Evolutionary conservation across 2,113 vertebrate genomes (phyloP).

Genomic region (Microtus oregoni): DNA sequence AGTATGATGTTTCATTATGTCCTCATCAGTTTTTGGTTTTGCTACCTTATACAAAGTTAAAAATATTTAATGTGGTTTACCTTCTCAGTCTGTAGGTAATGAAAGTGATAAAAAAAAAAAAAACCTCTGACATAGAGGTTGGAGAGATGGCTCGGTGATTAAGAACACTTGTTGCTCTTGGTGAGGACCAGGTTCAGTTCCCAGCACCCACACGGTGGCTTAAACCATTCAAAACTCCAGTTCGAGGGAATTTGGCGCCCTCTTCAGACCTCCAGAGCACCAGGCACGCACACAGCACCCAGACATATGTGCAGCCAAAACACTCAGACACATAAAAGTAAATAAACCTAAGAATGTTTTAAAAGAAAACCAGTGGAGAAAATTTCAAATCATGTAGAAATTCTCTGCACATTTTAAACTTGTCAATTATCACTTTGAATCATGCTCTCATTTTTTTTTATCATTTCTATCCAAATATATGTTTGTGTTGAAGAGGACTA

Average conservation of each 20-base stretch:
- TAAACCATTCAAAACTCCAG: not conserved
- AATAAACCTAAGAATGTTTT: not conserved
- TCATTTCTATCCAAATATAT: not conserved
- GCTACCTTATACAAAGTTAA: slow-evolving; percentile 13
- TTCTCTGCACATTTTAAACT: slow-evolving; percentile 25
- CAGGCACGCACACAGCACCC: not conserved
- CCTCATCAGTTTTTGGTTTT: slow-evolving; percentile 4
- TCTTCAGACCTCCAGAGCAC: not conserved
- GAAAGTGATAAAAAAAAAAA: not conserved
- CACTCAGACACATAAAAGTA: not conserved
- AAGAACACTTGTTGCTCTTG: not conserved
- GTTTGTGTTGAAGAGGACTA: not conserved
- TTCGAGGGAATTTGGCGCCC: not conserved
- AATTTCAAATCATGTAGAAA: slow-evolving; percentile 47
- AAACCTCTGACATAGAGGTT: not conserved
- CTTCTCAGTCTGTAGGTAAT: not conserved
- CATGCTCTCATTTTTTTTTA: slow-evolving; percentile 36
- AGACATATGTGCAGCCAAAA: too few species aligned
- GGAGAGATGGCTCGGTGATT: not conserved
- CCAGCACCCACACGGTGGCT: not conserved
- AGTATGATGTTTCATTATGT: not conserved
- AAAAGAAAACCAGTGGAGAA: not conserved
- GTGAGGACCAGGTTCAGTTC: not conserved
- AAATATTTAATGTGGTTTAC: slow-evolving; percentile 30
- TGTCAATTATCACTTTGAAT: slow-evolving; percentile 17